Base-by-base conservation (phyloP, 2,888 invertebrate genomes). In the Monopis laevigella region DNA sequence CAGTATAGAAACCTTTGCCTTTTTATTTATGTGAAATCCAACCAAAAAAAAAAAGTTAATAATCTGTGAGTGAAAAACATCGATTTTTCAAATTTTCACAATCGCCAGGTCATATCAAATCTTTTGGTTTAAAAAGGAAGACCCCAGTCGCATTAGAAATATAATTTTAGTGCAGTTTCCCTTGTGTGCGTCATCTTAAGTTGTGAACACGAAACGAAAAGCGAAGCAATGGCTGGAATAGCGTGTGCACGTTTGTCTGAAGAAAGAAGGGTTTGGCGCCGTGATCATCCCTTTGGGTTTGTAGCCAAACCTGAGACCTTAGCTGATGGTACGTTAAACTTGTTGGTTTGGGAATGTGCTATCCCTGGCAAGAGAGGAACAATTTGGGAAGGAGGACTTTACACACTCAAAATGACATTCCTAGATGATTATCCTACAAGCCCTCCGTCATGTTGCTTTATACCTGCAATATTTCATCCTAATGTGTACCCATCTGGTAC, bases 261-360 rank as follows among this genome's bases (percentile, higher is more conserved):
- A 82, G 99, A 99, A 81, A 85, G 99, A 56, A 99, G 98, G 84
- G 94, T 96, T 52, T 99, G 99, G 99, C 86, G 99, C 49, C 98
- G 96, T 80, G 98, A 99, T 72, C 98, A 99, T 82, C 98, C 98
- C 45, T 98, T 98, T 81, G 95, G 97, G 21, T 98, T 98, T 73
- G 97, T 98, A 7, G 98, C 98, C 16, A 85, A 94, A 41, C 98
- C 98, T 10, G 90, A 92, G 46, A 97, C 96, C 78, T 97, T 97
- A 77, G 85, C 90, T 12, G 98, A 99, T 82, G 97, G 97, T 27
- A 91, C 96, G 12, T 73, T 98, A 43, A 98, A 99, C 82, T 81
- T 99, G 29, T 96, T 98, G 93, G 94, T 94, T 60, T 99, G 99
- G 99, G 98, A 99, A 71, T 99, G 98, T 70, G 96, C 94, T 42